Conservation (phyloP, 1,140 invertebrate genomes). For the Nomia melanderi region DNA sequence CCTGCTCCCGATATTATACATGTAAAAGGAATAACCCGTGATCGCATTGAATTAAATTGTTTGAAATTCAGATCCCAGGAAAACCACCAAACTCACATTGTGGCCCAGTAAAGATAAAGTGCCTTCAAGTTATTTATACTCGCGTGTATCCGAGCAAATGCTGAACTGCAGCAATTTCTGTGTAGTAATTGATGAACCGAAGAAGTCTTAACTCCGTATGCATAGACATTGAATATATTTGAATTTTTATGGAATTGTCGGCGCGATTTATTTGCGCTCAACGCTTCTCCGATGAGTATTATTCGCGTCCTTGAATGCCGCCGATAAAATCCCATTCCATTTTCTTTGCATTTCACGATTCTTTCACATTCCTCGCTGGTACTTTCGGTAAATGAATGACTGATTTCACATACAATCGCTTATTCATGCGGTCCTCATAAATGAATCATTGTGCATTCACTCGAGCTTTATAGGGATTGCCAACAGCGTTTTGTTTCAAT, state of each 20-base stretch:
- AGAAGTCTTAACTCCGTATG: not conserved
- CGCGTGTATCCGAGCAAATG: too few species aligned
- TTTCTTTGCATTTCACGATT: not conserved
- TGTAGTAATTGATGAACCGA: not conserved
- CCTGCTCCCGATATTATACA: too few species aligned
- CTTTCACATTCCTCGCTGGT: constrained; percentile 1
- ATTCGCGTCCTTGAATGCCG: not conserved
- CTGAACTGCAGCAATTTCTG: not conserved
- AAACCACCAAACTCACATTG: too few species aligned
- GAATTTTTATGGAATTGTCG: constrained; percentile 9
- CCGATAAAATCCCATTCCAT: constrained; percentile 11
- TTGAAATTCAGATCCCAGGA: too few species aligned
- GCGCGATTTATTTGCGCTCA: not conserved
- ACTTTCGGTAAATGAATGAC: constrained; percentile 48
- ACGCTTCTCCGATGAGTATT: not conserved
- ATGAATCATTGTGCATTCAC: constrained; percentile 55
- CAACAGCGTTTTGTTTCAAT: constrained; percentile 45
- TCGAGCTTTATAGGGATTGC: constrained; percentile 20
- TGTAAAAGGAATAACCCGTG: too few species aligned
- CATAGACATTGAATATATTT: not conserved
- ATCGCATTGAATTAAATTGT: too few species aligned
- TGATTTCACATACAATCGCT: constrained; percentile 42
- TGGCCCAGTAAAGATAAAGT: too few species aligned
- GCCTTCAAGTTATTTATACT: too few species aligned
- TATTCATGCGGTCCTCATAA: constrained; percentile 55